A percentile compares a stretch with the other conserved stretches of the same genome.
Evolutionary conservation across 2,113 vertebrate genomes (phyloP).

Genomic region (Archilochus colubris): DNA sequence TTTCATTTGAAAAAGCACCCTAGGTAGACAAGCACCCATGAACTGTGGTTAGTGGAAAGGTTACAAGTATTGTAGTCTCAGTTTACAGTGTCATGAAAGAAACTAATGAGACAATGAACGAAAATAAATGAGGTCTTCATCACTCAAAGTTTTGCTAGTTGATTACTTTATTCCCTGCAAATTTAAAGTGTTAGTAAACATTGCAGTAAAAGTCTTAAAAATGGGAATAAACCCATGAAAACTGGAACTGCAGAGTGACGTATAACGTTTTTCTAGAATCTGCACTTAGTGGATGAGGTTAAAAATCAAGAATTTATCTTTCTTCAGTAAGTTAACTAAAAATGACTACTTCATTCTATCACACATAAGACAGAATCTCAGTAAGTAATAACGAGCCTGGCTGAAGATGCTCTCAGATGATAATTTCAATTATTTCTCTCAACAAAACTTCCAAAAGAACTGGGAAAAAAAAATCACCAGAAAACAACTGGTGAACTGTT

Average conservation of each 20-base stretch:
- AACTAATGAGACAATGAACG: background rate
- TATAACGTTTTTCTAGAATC: background rate
- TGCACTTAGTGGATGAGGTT: background rate
- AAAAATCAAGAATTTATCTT: background rate
- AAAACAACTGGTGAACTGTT: background rate
- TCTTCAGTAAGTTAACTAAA: background rate
- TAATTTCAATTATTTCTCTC: background rate
- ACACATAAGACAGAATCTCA: background rate
- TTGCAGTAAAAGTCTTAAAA: background rate
- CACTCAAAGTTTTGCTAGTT: background rate
- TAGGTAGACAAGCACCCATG: background rate
- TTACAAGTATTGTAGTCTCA: background rate
- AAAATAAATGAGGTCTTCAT: background rate
- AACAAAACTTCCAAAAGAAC: background rate
- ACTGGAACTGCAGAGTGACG: background rate
- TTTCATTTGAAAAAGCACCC: background rate
- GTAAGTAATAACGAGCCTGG: background rate
- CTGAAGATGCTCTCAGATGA: background rate
- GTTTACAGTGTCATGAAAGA: background rate
- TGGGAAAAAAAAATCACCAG: background rate
- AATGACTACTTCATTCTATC: background rate
- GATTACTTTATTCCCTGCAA: background rate
- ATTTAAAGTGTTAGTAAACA: background rate
- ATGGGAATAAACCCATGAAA: background rate
- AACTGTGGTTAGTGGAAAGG: background rate